Evolutionary conservation across 2,797 vertebrate species (phyloP).

Genomic region (Crypturellus tataupa): DNA sequence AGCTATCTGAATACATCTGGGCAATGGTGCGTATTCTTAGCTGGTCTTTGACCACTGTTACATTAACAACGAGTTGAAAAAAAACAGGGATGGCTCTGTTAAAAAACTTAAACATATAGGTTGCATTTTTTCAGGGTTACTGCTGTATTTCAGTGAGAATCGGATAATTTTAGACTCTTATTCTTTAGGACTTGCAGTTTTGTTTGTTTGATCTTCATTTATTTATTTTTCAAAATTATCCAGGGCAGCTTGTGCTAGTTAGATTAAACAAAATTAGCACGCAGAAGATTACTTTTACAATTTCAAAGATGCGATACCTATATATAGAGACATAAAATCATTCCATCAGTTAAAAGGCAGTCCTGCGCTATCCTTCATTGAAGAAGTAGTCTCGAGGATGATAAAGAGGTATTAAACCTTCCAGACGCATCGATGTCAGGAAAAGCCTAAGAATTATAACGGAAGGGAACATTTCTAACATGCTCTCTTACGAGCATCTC

Average conservation of each 20-base stretch:
- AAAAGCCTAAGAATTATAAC: not conserved
- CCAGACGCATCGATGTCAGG: not conserved
- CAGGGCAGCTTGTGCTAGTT: not conserved
- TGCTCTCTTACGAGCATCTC: not conserved
- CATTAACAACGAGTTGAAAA: not conserved
- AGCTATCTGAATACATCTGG: not conserved
- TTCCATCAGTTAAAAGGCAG: slow-evolving; percentile 35
- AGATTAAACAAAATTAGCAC: slow-evolving; percentile 17
- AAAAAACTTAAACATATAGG: not conserved
- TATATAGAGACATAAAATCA: not conserved
- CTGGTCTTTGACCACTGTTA: not conserved
- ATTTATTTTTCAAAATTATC: not conserved
- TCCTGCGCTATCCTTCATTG: not conserved
- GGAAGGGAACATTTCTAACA: not conserved
- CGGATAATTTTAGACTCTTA: not conserved
- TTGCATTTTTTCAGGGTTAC: not conserved
- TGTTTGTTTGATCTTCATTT: not conserved
- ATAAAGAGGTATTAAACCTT: slow-evolving; percentile 29
- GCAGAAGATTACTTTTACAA: slow-evolving; percentile 39
- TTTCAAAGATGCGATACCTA: slow-evolving; percentile 1
- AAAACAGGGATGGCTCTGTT: not conserved
- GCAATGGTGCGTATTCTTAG: not conserved
- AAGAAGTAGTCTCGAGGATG: slow-evolving; percentile 1
- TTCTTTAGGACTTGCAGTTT: not conserved
- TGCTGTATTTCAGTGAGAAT: not conserved